These are phyloP conservation scores for Erebia palarica DNA, from an alignment of 2,888 invertebrate species.

Conservation along the genomic window DNA sequence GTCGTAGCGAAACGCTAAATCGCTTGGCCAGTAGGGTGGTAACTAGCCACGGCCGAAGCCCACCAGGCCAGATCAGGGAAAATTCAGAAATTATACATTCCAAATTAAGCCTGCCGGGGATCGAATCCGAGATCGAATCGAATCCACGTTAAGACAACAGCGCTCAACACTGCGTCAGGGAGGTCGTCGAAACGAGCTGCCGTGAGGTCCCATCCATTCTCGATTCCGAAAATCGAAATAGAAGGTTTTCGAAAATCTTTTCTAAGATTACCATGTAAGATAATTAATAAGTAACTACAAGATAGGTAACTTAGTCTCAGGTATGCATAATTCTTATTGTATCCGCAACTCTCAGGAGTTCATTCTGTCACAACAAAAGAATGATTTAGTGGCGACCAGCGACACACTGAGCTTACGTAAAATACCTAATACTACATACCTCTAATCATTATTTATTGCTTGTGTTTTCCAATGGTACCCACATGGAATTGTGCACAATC, in stretches of 20 bases:
- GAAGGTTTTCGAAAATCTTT: not conserved
- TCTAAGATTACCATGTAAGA: not conserved
- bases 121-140: no score
- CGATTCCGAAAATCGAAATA: no score
- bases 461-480: constrained; percentile 43
- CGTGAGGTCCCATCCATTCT: no score
- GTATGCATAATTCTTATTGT: constrained; percentile 10
- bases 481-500: constrained; percentile 21
- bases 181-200: no score
- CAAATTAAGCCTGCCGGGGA: no score
- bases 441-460: constrained; percentile 43
- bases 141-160: no score
- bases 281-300: not conserved
- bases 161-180: no score
- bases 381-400: constrained; percentile 48
- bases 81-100: no score
- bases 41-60: no score
- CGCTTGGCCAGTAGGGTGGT: no score
- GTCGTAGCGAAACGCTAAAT: no score
- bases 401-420: constrained; percentile 54
- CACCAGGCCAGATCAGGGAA: no score
- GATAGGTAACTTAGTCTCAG: not conserved
- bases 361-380: constrained; percentile 51
- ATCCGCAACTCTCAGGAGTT: constrained; percentile 28
- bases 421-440: constrained; percentile 30